Evolutionary conservation across 2,888 invertebrate genomes (phyloP).

Genomic region (Onchidella celtica): DNA sequence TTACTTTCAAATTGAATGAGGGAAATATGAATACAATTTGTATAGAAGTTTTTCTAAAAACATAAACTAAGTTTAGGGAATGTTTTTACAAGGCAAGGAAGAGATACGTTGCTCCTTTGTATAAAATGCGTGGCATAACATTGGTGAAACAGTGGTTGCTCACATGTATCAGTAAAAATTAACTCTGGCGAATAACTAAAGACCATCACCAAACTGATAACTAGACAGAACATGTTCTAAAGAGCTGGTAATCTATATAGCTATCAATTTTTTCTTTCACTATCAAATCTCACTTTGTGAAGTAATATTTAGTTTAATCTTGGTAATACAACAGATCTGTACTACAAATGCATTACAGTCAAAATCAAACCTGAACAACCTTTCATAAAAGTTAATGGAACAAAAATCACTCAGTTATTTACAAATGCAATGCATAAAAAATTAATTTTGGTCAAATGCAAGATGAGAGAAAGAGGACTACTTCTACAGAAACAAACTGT

Average conservation of each 20-base stretch:
- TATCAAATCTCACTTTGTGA: too few relatives aligned
- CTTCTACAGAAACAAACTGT: slow-evolving; percentile 24
- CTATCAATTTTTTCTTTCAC: too few relatives aligned
- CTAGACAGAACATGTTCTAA: too few relatives aligned
- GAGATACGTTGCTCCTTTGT: slow-evolving; percentile 9
- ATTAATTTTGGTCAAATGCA: slow-evolving; percentile 27
- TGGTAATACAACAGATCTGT: too few relatives aligned
- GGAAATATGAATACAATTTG: background rate
- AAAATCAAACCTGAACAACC: too few relatives aligned
- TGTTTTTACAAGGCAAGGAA: slow-evolving; percentile 42
- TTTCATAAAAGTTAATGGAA: too few relatives aligned
- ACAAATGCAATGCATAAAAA: background rate
- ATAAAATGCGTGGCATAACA: background rate
- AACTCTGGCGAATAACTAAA: too few relatives aligned
- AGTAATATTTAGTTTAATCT: too few relatives aligned
- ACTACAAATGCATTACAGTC: too few relatives aligned
- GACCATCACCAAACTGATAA: slow-evolving; percentile 20
- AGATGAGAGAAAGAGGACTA: slow-evolving; percentile 10
- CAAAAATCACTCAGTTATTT: too few relatives aligned
- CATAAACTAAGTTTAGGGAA: slow-evolving; percentile 32
- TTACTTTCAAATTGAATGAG: background rate
- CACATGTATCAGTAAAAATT: too few relatives aligned
- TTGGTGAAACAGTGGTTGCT: background rate
- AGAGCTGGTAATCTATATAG: too few relatives aligned
- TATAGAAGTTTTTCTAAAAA: background rate